These are phyloP conservation scores for Coleophora deauratella DNA, from an alignment of 2,888 invertebrate species.

Conservation along the genomic window DNA sequence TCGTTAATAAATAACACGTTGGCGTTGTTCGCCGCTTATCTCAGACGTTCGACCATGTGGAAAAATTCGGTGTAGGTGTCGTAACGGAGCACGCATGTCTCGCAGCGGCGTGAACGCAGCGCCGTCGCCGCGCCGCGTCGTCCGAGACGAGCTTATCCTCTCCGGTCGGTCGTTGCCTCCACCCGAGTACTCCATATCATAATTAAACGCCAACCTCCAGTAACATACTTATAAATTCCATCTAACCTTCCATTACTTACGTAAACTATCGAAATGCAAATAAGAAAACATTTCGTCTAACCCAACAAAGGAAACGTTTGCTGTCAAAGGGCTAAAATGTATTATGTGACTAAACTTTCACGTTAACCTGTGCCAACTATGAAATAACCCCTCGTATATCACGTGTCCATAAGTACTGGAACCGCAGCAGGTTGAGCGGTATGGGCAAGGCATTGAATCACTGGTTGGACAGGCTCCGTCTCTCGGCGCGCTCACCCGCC, in stretches of 20 bases:
- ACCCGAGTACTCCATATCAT: constrained; percentile 39
- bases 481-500: constrained; percentile 31
- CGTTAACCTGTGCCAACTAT: constrained; percentile 38
- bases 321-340: constrained; percentile 3
- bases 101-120: constrained; percentile 46
- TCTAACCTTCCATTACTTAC: too few species aligned
- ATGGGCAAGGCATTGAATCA: constrained; percentile 45
- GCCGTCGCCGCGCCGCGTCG: constrained; percentile 32
- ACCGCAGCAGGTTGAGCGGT: constrained; percentile 16
- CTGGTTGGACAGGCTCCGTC: constrained; percentile 41
- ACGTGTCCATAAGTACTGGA: constrained; percentile 43
- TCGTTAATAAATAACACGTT: constrained; percentile 74
- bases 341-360: constrained; percentile 35
- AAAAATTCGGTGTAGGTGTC: constrained; percentile 74
- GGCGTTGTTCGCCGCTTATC: constrained; percentile 69
- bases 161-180: constrained; percentile 53
- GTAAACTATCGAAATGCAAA: too few species aligned
- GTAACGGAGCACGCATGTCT: constrained; percentile 69
- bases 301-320: neutral
- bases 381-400: constrained; percentile 46
- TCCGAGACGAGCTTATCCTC: constrained; percentile 49
- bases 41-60: constrained; percentile 70
- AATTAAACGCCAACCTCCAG: constrained; percentile 41
- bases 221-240: too few species aligned
- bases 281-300: too few species aligned